These are phyloP conservation scores for Laspeyria flexula DNA, from an alignment of 2,888 invertebrate species.

Conservation along the genomic window DNA sequence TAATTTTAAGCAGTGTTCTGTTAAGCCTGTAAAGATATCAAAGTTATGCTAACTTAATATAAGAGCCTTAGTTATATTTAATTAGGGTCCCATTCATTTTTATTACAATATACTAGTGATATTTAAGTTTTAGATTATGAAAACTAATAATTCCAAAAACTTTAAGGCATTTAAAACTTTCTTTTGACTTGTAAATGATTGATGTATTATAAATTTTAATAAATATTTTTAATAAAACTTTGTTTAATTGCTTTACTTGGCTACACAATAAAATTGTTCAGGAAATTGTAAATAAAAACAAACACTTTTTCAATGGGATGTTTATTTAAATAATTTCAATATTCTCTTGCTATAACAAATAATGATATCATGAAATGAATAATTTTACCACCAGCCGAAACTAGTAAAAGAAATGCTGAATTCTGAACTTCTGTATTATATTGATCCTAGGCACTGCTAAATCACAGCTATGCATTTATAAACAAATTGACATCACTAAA, in stretches of 20 bases:
- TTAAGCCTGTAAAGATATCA: conserved; percentile 26
- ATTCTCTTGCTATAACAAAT: conserved; percentile 18
- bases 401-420: neutral
- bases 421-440: neutral
- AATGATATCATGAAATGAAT: conserved; percentile 18
- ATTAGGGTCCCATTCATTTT: conserved; percentile 14
- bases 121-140: conserved; percentile 25
- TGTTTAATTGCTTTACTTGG: neutral
- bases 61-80: conserved; percentile 14
- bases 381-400: conserved; percentile 3
- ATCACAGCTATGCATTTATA: neutral
- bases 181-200: conserved; percentile 45
- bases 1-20: conserved; percentile 44
- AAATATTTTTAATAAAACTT: conserved; percentile 41
- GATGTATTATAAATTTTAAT: conserved; percentile 47
- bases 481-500: neutral
- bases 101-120: conserved; percentile 12
- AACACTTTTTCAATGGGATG: conserved; percentile 4
- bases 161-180: conserved; percentile 39
- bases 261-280: neutral
- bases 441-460: neutral
- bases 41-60: conserved; percentile 31
- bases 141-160: conserved; percentile 40
- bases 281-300: neutral
- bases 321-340: conserved; percentile 37